A percentile compares a stretch with the other conserved stretches of the same genome.
These are phyloP conservation scores for Heliconius cydno DNA, from an alignment of 2,888 invertebrate genomes.

Conservation along the genomic window DNA sequence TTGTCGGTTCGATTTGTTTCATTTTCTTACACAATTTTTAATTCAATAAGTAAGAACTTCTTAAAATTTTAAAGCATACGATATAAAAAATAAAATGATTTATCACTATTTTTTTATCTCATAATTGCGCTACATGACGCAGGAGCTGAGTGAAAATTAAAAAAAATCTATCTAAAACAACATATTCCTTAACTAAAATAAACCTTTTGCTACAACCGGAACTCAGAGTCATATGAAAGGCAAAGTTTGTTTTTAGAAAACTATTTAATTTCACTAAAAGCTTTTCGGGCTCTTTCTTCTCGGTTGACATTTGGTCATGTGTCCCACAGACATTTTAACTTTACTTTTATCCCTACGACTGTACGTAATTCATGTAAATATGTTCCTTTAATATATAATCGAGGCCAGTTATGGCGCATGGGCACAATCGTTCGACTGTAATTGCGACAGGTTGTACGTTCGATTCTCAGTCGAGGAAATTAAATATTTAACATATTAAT, in stretches of 20 bases:
- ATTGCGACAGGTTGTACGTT: too few species aligned
- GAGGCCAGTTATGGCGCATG: too few species aligned
- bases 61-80: too few species aligned
- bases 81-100: too few species aligned
- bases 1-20: too few species aligned
- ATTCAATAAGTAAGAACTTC: too few species aligned
- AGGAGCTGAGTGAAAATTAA: not conserved
- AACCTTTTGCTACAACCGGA: conserved; percentile 14
- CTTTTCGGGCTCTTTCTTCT: conserved; percentile 21
- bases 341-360: not conserved
- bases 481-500: too few species aligned
- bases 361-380: not conserved
- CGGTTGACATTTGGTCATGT: conserved; percentile 18
- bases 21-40: too few species aligned
- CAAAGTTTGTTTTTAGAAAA: conserved; percentile 24
- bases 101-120: too few species aligned
- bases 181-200: conserved; percentile 6
- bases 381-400: too few species aligned
- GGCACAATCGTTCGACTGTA: too few species aligned
- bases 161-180: not conserved
- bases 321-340: conserved; percentile 14
- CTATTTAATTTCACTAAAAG: conserved; percentile 29
- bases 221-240: not conserved
- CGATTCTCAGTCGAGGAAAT: too few species aligned
- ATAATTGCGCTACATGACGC: not conserved